Evolutionary conservation across 2,113 vertebrate genomes (phyloP).

Genomic region (Rhinoptilus africanus): DNA sequence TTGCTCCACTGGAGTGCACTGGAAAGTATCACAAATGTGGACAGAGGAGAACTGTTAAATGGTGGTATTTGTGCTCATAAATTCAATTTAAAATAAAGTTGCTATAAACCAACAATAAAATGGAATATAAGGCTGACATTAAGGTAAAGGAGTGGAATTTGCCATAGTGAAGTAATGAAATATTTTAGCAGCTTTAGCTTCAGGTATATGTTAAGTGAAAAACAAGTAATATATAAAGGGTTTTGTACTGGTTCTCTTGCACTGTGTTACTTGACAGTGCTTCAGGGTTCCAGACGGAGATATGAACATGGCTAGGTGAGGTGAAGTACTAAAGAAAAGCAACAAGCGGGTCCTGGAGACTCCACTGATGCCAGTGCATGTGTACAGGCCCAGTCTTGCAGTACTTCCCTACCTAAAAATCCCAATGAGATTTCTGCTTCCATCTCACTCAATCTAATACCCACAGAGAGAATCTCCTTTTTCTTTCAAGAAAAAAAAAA

Average conservation of each 20-base stretch:
- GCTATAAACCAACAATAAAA: background rate
- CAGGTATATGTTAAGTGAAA: background rate
- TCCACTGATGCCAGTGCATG: background rate
- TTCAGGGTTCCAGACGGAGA: background rate
- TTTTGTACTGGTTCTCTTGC: background rate
- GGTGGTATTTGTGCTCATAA: background rate
- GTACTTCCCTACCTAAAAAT: background rate
- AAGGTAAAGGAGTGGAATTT: background rate
- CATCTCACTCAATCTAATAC: background rate
- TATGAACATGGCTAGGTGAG: background rate
- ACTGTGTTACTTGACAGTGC: background rate
- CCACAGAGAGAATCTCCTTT: background rate
- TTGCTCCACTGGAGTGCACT: background rate
- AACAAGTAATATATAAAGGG: rapidly evolving
- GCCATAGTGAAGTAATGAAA: background rate
- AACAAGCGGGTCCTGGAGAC: background rate
- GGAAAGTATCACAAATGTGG: background rate
- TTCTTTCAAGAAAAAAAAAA: background rate
- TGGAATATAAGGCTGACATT: background rate
- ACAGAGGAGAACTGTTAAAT: background rate
- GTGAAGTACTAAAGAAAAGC: background rate
- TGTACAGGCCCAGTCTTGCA: background rate
- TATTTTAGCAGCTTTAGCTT: background rate
- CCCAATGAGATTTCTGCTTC: background rate
- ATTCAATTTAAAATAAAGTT: background rate